phyloP scores from a whole-genome alignment of 2,113 vertebrate species.

The Eulacestoma nigropectus region DNA sequence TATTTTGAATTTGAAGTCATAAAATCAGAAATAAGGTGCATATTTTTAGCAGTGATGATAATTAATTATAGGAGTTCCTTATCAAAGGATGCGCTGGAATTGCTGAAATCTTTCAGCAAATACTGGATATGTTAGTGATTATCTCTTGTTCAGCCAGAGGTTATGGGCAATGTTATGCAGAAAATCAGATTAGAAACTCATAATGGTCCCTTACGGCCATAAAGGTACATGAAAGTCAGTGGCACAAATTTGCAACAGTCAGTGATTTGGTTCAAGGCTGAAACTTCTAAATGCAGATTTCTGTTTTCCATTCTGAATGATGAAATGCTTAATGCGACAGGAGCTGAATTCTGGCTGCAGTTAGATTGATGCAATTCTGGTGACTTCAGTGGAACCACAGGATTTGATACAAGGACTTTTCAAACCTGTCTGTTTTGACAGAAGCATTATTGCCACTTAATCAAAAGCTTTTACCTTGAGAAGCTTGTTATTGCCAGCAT shows the following conservation, averaged over 20 bases:
- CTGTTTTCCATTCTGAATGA: constrained; percentile 31
- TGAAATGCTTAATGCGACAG: neutral
- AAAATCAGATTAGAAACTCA: constrained; percentile 38
- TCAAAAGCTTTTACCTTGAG: neutral
- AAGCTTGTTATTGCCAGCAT: neutral
- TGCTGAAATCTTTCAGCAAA: neutral
- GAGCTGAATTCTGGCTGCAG: neutral
- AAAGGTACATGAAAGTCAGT: constrained; percentile 9
- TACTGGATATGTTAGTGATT: neutral
- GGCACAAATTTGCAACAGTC: constrained; percentile 13
- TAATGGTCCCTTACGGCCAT: neutral
- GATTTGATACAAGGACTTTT: neutral
- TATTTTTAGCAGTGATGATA: neutral
- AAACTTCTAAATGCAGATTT: constrained; percentile 12
- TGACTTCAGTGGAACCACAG: neutral
- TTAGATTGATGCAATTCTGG: neutral
- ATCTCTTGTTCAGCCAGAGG: neutral
- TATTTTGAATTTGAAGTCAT: neutral
- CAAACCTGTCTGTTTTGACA: neutral
- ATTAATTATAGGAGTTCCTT: neutral
- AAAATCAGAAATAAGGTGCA: neutral
- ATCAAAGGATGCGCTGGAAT: neutral
- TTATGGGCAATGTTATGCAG: neutral
- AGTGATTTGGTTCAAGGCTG: neutral
- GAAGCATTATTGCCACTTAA: neutral